A percentile compares a stretch with the other conserved stretches of the same genome.
Evolutionary conservation across 2,888 invertebrate genomes (phyloP).

Genomic region (Sussaba pulchella): DNA sequence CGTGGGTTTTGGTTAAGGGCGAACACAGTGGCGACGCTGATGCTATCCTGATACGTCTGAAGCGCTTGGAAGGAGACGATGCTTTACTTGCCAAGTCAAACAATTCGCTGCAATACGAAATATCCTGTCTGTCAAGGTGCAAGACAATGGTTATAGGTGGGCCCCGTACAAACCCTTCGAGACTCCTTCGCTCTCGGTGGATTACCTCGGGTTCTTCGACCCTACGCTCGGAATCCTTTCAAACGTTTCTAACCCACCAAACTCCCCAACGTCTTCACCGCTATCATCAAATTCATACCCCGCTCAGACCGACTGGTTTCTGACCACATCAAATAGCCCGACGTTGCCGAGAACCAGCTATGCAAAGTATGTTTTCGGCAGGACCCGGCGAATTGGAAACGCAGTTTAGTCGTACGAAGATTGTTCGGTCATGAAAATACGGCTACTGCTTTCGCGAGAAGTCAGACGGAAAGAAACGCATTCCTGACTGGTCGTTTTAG

Average conservation of each 20-base stretch:
- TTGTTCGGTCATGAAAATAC: slow-evolving; percentile 23
- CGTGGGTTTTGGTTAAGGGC: slow-evolving; percentile 43
- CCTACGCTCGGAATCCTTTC: slow-evolving; percentile 34
- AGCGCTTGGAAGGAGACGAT: slow-evolving; percentile 50
- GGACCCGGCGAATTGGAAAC: slow-evolving; percentile 43
- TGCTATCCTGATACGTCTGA: slow-evolving; percentile 27
- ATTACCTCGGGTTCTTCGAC: neutral
- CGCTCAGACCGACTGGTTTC: slow-evolving; percentile 46
- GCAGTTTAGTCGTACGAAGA: slow-evolving; percentile 11
- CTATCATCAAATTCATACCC: slow-evolving; percentile 26
- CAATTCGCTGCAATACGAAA: slow-evolving; percentile 78
- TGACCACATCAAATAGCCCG: slow-evolving; percentile 79
- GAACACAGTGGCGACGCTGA: slow-evolving; percentile 33
- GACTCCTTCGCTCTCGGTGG: slow-evolving; percentile 15
- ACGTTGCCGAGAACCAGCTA: slow-evolving; percentile 66
- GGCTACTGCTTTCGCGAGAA: slow-evolving; percentile 39
- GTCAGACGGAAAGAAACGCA: slow-evolving; percentile 33
- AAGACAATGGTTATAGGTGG: slow-evolving; percentile 77
- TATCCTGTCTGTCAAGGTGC: slow-evolving; percentile 77
- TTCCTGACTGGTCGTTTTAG: slow-evolving; percentile 28
- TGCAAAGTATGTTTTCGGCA: slow-evolving; percentile 73
- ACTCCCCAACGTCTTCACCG: slow-evolving; percentile 36
- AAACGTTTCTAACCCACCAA: slow-evolving; percentile 21
- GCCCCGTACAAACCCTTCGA: slow-evolving; percentile 67
- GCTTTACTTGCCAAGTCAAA: slow-evolving; percentile 82